These are phyloP conservation scores for Triplophysa bombifrons DNA, from an alignment of 2,797 vertebrate species.

Conservation along the genomic window DNA sequence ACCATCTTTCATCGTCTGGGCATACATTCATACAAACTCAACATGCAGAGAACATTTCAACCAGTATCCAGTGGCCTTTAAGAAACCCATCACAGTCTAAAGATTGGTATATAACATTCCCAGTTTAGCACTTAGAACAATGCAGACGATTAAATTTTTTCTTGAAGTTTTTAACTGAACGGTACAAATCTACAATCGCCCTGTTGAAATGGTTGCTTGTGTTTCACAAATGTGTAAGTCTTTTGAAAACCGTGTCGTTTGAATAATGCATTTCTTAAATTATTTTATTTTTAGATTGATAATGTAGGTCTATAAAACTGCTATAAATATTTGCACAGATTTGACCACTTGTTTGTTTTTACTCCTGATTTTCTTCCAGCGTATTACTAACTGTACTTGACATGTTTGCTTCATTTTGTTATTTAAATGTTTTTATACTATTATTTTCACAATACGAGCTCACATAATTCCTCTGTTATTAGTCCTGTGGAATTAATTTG, in stretches of 20 bases:
- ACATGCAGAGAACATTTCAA: neutral
- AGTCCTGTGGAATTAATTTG: slow-evolving; percentile 69
- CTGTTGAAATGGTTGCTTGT: slow-evolving; percentile 1
- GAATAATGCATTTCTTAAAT: slow-evolving; percentile 41
- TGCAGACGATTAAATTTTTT: slow-evolving; percentile 18
- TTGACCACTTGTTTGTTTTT: slow-evolving; percentile 55
- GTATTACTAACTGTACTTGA: slow-evolving; percentile 62
- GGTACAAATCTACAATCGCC: slow-evolving; percentile 31
- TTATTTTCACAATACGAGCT: slow-evolving; percentile 64
- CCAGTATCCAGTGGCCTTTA: slow-evolving; percentile 40
- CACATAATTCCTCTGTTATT: slow-evolving; percentile 55
- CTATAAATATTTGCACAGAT: slow-evolving; percentile 53
- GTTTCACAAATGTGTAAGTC: neutral
- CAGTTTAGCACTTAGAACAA: slow-evolving; percentile 35
- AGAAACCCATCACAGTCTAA: neutral
- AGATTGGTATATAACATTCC: slow-evolving; percentile 19
- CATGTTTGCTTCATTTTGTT: slow-evolving; percentile 65
- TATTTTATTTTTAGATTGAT: slow-evolving; percentile 43
- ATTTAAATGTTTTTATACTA: slow-evolving; percentile 66
- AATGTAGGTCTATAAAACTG: slow-evolving; percentile 43
- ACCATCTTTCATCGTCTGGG: neutral
- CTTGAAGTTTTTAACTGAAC: neutral
- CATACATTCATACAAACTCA: neutral
- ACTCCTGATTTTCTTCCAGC: slow-evolving; percentile 46
- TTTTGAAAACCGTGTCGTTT: slow-evolving; percentile 38